Percentiles rank a stretch among this genome's conserved stretches.
Evolutionary conservation across 64 coral and sea anemone genomes (phyloP).

Genomic region (Actinia tenebrosa): DNA sequence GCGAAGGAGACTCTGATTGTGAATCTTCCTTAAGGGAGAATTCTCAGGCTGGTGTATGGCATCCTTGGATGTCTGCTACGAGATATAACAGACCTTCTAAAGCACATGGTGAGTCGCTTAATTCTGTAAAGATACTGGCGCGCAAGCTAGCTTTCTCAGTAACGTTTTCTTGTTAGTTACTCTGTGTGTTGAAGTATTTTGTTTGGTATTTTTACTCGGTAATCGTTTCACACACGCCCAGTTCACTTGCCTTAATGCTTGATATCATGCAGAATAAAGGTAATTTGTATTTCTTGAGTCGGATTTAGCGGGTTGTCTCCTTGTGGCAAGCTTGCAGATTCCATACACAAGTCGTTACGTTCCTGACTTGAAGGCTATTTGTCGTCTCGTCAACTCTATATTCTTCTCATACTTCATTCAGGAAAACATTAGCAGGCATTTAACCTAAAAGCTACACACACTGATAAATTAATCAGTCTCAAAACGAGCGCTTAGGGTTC

Average conservation of each 20-base stretch:
- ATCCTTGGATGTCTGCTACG: slow-evolving; percentile 97
- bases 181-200: neutral
- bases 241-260: neutral
- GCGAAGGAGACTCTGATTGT: slow-evolving; percentile 56
- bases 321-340: neutral
- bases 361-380: slow-evolving; percentile 3
- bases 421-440: slow-evolving; percentile 44
- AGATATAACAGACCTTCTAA: slow-evolving; percentile 68
- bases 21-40: slow-evolving; percentile 43
- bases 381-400: slow-evolving; percentile 24
- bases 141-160: neutral
- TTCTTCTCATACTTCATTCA: slow-evolving; percentile 16
- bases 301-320: neutral
- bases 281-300: slow-evolving; percentile 16
- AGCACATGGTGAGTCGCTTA: slow-evolving; percentile 27
- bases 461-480: slow-evolving; percentile 49
- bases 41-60: slow-evolving; percentile 71
- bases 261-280: neutral
- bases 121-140: neutral
- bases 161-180: neutral
- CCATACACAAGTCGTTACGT: slow-evolving; percentile 10
- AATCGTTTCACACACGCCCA: slow-evolving; percentile 9
- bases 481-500: slow-evolving; percentile 16
- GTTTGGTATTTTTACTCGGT: neutral
- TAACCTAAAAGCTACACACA: slow-evolving; percentile 43